Base-by-base conservation (phyloP, 2,888 invertebrate genomes). In the Enchytraeus crypticus region DNA sequence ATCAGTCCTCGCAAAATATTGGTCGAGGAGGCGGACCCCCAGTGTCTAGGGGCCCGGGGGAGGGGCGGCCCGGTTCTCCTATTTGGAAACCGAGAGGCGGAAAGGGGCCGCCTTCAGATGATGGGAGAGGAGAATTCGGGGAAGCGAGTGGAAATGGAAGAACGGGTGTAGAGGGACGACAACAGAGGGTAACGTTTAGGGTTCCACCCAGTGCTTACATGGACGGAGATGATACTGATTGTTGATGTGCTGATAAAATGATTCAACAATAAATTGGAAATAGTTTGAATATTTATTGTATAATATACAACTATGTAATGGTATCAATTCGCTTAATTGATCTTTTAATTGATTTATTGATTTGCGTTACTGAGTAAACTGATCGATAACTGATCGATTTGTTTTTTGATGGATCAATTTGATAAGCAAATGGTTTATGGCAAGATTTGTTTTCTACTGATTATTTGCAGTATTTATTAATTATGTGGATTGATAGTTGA, bases 51-150 rank as follows among this genome's bases (percentile, higher is more conserved):
- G 53, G 56, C 23, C 51, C 56, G 8, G 61, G 61, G 34, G 59
- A 62, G 30, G 67, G 66, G 11, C 85, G 87, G 86, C 84, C 87
- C 88, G 92, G 92, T 84, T 93, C 93, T 83, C 95, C 95, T 82
- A 89, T 95, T 84, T 95, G 93, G 93, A 93, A 93, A 86, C 92
- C 92, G 83, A 88, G 92, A 84, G 49, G 49, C 14, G 14, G 21
- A 23, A 38, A 18, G 38, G 38, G 11, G 38, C 38, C 38, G 38
- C 38, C 18, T 8, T 47, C 49, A 8, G 49, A 47, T 23, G 49
- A 47, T 11, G 49, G 49, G 49, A 11, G 11, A 18, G 11, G 8
- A 18, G 38, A 38, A 11, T 8, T 11, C 18, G 49, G 49, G 26
- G 49, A 11, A 23, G 38, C 38, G 38, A 18, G 38, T 14, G 38